A percentile compares a stretch with the other conserved stretches of the same genome.
These are phyloP conservation scores for Vanessa atalanta DNA, from an alignment of 1,140 invertebrate genomes.

Conservation along the genomic window DNA sequence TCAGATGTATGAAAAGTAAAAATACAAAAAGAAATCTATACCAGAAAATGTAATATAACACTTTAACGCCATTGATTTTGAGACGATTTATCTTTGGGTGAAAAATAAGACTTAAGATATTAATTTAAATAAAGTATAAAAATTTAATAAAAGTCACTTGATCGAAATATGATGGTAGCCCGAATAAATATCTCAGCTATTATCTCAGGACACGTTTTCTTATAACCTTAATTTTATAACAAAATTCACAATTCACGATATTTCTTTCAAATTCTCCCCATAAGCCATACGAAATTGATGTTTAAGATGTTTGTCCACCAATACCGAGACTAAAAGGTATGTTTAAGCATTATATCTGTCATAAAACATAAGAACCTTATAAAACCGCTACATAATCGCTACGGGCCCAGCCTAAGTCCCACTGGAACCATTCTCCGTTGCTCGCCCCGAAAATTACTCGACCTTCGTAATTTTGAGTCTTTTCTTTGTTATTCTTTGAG, in stretches of 20 bases:
- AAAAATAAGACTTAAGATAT: too few species aligned
- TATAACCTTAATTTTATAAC: too few species aligned
- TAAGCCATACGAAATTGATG: slow-evolving; percentile 4
- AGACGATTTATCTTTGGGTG: too few species aligned
- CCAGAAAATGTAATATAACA: too few species aligned
- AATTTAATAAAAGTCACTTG: too few species aligned
- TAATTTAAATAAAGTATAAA: too few species aligned
- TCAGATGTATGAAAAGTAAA: too few species aligned
- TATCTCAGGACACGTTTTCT: too few species aligned
- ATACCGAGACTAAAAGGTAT: slow-evolving; percentile 49
- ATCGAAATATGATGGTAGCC: too few species aligned
- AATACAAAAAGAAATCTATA: too few species aligned
- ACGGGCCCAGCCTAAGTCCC: slow-evolving; percentile 55
- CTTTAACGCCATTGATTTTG: too few species aligned
- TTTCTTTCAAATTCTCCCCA: background rate
- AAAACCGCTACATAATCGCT: slow-evolving; percentile 72
- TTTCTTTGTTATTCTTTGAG: slow-evolving; percentile 77
- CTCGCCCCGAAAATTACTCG: slow-evolving; percentile 75
- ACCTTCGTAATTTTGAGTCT: slow-evolving; percentile 73
- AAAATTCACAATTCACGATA: background rate
- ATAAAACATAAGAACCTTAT: slow-evolving; percentile 77
- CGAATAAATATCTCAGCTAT: too few species aligned
- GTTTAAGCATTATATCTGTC: slow-evolving; percentile 67
- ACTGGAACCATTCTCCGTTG: slow-evolving; percentile 62
- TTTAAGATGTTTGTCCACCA: slow-evolving; percentile 23